Base-by-base conservation (phyloP, 2,888 invertebrate genomes). In the Pristionchus entomophagus region DNA sequence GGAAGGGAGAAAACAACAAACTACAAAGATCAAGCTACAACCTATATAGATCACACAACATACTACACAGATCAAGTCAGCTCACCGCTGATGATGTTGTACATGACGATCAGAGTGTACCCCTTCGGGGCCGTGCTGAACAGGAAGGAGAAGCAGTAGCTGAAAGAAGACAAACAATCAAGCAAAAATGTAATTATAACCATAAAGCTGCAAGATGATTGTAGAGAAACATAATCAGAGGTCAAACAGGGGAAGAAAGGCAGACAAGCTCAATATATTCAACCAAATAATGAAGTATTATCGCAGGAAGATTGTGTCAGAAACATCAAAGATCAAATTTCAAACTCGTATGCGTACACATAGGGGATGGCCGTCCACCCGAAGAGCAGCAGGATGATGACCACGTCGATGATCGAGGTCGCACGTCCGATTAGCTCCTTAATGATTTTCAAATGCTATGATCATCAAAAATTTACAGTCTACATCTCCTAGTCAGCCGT, bases 31-130 rank as follows among this genome's bases (percentile, higher is more conserved):
- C 29, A 2, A n/a, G n/a, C n/a, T n/a, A n/a, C n/a, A n/a, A n/a
- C n/a, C n/a, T n/a, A n/a, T n/a, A n/a, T n/a, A n/a, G 32, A 32
- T 65, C 65, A 65, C 29, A 65, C 5, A 29, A 32, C 65, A 65
- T 4, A 78, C 32, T n/a, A 49, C 45, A 78, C 3, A 49, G 29
- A 80, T 80, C 29, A 2, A n/a, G n/a, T n/a, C n/a, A n/a, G n/a
- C 65, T 35, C 59, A 88, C 89, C 89, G 0, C 90, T 88, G 45
- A 92, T 86, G 53, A 92, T 90, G 73, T 91, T 89, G 86, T 89
- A 91, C 91, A 92, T 91, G 12, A 90, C 90, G n/a, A 92, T 88
- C 85, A 92, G 86, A 35, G 91, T 91, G 87, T 91, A 91, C 59
- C 91, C 92, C 82, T 91, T 91, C 12, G 92, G 91, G 14, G 92